These are phyloP conservation scores for Hypothenemus hampei DNA, from an alignment of 1,140 invertebrate species.

Conservation along the genomic window DNA sequence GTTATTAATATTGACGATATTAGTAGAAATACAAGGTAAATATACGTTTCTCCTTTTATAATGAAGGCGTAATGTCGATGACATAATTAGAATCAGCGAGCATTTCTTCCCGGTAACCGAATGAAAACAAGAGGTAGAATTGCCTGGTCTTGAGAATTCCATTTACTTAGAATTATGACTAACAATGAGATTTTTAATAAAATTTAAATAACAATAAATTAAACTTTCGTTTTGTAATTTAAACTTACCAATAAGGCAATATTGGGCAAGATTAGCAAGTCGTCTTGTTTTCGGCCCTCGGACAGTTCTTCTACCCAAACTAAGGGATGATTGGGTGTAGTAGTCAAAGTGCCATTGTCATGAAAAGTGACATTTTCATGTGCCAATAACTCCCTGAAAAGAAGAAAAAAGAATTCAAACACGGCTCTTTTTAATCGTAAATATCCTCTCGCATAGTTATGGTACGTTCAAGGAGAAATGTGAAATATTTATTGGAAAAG, in stretches of 20 bases:
- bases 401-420: background rate
- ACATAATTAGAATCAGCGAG: too few relatives aligned
- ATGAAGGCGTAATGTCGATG: too few relatives aligned
- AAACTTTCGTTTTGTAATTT: background rate
- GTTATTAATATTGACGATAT: too few relatives aligned
- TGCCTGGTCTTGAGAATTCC: too few relatives aligned
- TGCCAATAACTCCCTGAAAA: slow-evolving; percentile 60
- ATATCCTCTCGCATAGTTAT: too few relatives aligned
- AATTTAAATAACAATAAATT: background rate
- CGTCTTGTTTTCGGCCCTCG: slow-evolving; percentile 64
- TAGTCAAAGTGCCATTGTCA: slow-evolving; percentile 65
- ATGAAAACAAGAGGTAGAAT: too few relatives aligned
- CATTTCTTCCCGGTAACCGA: too few relatives aligned
- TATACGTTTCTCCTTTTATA: too few relatives aligned
- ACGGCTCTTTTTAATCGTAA: background rate
- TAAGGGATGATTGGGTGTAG: slow-evolving; percentile 64
- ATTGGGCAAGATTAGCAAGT: slow-evolving; percentile 75
- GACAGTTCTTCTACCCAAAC: slow-evolving; percentile 66
- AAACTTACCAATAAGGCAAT: slow-evolving; percentile 81
- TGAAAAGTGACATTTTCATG: slow-evolving; percentile 69
- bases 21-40: too few relatives aligned
- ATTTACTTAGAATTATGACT: too few relatives aligned
- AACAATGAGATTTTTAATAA: background rate
- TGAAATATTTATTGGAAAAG: too few relatives aligned
- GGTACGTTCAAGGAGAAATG: background rate